These are phyloP conservation scores for Chaunax sp. DNA, from an alignment of 2,797 vertebrate species.

Conservation along the genomic window DNA sequence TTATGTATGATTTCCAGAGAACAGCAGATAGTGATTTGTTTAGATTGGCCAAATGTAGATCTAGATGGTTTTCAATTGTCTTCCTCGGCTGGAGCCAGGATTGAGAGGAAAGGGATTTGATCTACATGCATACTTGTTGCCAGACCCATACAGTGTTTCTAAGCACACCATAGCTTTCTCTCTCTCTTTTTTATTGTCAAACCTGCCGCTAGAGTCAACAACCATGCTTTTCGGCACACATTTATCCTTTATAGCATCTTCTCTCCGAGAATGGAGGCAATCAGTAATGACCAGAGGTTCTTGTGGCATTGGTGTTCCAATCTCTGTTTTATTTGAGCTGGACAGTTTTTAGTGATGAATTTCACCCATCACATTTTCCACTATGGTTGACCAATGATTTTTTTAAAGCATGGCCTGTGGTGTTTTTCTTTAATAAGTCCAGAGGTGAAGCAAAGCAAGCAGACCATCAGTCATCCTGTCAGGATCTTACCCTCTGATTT, in stretches of 20 bases:
- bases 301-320: constrained; percentile 48
- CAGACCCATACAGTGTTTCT: constrained; percentile 45
- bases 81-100: constrained; percentile 3
- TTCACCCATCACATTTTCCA: constrained; percentile 69
- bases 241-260: constrained; percentile 67
- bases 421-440: constrained; percentile 84
- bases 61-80: constrained; percentile 19
- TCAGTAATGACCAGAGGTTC: constrained; percentile 62
- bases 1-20: constrained; percentile 51
- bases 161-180: constrained; percentile 45
- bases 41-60: constrained; percentile 27
- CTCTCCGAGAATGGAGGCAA: constrained; percentile 60
- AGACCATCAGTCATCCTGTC: constrained; percentile 78
- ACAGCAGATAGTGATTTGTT: constrained; percentile 16
- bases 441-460: constrained; percentile 78
- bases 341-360: constrained; percentile 77
- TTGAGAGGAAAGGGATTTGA: constrained; percentile 18
- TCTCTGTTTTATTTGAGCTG: constrained; percentile 73
- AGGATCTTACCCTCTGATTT: constrained; percentile 67
- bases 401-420: constrained; percentile 64
- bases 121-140: constrained; percentile 23
- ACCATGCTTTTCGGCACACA: constrained; percentile 52
- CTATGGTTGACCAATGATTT: constrained; percentile 72
- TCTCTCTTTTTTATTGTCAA: constrained; percentile 16
- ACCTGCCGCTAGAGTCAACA: constrained; percentile 71